A percentile compares a stretch with the other conserved stretches of the same genome.
phyloP scores from a whole-genome alignment of 2,113 vertebrate genomes.

The Chlorodrepanis virens region DNA sequence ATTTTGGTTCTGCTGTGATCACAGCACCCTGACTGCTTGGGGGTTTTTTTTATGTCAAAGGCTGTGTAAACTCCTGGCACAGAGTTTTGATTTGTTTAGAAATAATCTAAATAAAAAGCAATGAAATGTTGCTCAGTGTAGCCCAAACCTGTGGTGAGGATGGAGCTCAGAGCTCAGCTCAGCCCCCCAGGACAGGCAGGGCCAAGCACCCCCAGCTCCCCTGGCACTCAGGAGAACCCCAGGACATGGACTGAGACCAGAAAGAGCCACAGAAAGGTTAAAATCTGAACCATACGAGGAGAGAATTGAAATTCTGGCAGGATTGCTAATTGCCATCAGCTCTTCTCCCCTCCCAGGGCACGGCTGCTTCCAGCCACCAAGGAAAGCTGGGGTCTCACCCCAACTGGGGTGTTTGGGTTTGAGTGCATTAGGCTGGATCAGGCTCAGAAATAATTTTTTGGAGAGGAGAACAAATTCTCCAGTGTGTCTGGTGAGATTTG shows the following conservation, averaged over 20 bases:
- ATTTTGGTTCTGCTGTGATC: not conserved
- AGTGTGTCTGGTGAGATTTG: not conserved
- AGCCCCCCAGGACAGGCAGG: no score
- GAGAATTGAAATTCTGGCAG: not conserved
- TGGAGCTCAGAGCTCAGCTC: not conserved
- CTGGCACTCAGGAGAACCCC: not conserved
- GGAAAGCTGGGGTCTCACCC: not conserved
- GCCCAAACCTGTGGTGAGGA: not conserved
- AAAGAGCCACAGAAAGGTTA: not conserved
- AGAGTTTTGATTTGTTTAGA: not conserved
- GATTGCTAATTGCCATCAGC: not conserved
- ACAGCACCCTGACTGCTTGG: not conserved
- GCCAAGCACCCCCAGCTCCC: not conserved
- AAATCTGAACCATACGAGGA: not conserved
- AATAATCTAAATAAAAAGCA: not conserved
- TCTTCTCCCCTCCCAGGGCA: not conserved
- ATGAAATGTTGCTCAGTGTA: rapidly evolving
- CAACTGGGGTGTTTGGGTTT: not conserved
- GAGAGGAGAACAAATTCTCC: not conserved
- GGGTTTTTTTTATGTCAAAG: not conserved
- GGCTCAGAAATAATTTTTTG: not conserved
- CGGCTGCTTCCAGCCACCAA: not conserved
- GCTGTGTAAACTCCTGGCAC: not conserved
- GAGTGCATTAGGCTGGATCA: not conserved
- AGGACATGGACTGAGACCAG: rapidly evolving